A percentile compares a stretch with the other conserved stretches of the same genome.
These are phyloP conservation scores for Hanleya hanleyi DNA, from an alignment of 2,888 invertebrate species.

Conservation along the genomic window DNA sequence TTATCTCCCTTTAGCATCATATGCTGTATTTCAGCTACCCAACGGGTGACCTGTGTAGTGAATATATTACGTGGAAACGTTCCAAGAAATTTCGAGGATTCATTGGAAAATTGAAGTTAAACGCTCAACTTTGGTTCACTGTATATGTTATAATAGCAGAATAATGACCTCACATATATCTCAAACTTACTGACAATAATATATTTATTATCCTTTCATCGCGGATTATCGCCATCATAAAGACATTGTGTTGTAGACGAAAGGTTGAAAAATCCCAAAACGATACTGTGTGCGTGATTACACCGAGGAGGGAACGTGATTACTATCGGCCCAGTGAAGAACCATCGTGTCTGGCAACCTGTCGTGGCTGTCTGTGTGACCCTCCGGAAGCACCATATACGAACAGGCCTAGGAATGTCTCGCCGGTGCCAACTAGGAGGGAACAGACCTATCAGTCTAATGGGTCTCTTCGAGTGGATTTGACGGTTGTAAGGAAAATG, in stretches of 20 bases:
- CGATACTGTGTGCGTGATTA: neutral
- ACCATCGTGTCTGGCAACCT: neutral
- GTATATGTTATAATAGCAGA: too few species aligned
- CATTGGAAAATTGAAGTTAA: too few species aligned
- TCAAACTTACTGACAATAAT: too few species aligned
- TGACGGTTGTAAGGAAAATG: too few species aligned
- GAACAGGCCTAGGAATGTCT: neutral
- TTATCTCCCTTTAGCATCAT: too few species aligned
- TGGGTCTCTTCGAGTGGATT: neutral
- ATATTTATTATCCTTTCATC: too few species aligned
- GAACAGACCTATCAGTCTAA: neutral
- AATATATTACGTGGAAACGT: too few species aligned
- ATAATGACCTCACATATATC: too few species aligned
- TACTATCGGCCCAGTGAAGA: neutral
- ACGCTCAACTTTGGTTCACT: too few species aligned
- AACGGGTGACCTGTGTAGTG: too few species aligned
- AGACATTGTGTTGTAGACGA: neutral
- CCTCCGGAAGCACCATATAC: neutral
- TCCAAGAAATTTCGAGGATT: too few species aligned
- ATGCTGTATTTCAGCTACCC: too few species aligned
- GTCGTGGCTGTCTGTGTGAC: neutral
- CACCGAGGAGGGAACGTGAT: neutral
- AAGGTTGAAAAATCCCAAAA: neutral
- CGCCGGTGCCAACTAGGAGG: neutral
- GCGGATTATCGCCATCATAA: constrained; percentile 40